Conservation (phyloP, 2,797 vertebrate genomes). For the Moxostoma hubbsi region DNA sequence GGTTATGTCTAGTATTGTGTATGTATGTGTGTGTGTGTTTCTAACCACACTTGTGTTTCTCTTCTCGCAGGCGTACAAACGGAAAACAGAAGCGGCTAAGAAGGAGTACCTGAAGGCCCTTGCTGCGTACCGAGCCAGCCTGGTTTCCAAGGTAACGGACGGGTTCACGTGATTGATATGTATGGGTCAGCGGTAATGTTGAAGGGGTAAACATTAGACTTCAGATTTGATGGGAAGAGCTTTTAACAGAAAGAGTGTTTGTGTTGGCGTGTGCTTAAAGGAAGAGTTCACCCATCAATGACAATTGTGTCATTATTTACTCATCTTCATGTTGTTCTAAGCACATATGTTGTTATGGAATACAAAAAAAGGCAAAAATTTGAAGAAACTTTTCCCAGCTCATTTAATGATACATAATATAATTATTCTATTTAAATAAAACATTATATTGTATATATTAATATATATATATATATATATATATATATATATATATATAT, state of each 20-base stretch:
- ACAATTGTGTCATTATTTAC: constrained; percentile 56
- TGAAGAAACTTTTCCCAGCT: too few species aligned
- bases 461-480: too few species aligned
- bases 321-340: too few species aligned
- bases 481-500: too few species aligned
- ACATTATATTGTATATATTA: too few species aligned
- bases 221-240: constrained; percentile 68
- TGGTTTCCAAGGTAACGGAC: constrained; percentile 97
- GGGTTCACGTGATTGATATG: constrained; percentile 80
- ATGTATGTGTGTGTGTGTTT: constrained; percentile 21
- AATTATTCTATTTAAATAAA: too few species aligned
- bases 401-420: too few species aligned
- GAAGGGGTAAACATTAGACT: constrained; percentile 75
- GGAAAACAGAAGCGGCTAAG: constrained; percentile 98
- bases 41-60: constrained; percentile 66
- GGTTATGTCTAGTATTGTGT: constrained; percentile 45
- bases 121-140: constrained; percentile 97
- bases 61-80: constrained; percentile 93
- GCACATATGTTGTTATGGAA: too few species aligned
- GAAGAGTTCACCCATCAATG: constrained; percentile 59
- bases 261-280: constrained; percentile 30
- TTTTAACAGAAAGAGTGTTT: constrained; percentile 51
- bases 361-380: too few species aligned
- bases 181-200: constrained; percentile 77
- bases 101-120: constrained; percentile 99